Conservation (phyloP, 1,140 invertebrate genomes). For the Aphaenogaster ashmeadi region DNA sequence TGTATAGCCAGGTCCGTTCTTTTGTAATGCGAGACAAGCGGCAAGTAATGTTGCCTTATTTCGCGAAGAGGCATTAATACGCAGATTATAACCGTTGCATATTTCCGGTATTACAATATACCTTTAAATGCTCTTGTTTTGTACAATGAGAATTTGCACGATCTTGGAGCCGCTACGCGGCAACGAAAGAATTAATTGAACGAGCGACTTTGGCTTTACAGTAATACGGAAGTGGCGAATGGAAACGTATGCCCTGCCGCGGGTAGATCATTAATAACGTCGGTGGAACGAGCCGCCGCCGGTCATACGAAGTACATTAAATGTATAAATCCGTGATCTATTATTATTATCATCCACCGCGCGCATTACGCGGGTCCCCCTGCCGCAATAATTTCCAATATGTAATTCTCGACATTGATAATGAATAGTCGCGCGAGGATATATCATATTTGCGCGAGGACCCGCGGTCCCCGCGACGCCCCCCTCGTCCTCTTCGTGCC, state of each 20-base stretch:
- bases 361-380: conserved; percentile 14
- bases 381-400: conserved; percentile 46
- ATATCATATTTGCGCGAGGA: conserved; percentile 40
- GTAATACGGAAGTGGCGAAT: conserved; percentile 74
- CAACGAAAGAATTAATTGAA: conserved; percentile 70
- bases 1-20: neutral
- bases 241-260: conserved; percentile 60
- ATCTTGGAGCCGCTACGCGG: conserved; percentile 51
- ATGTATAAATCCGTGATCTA: conserved; percentile 55
- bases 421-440: conserved; percentile 45
- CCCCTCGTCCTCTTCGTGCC: neutral
- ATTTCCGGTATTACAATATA: conserved; percentile 20
- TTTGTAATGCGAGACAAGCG: neutral
- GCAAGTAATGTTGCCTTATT: neutral
- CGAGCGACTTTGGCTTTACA: conserved; percentile 73
- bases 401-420: conserved; percentile 47
- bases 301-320: conserved; percentile 57
- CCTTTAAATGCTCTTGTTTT: conserved; percentile 9
- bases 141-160: conserved; percentile 2
- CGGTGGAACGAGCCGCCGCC: conserved; percentile 57
- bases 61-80: conserved; percentile 3
- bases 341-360: conserved; percentile 55
- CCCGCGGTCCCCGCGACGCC: neutral
- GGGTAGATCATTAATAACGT: conserved; percentile 64
- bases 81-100: neutral